Base-by-base conservation (phyloP, 2,888 invertebrate genomes). In the Drosophila greeni region DNA sequence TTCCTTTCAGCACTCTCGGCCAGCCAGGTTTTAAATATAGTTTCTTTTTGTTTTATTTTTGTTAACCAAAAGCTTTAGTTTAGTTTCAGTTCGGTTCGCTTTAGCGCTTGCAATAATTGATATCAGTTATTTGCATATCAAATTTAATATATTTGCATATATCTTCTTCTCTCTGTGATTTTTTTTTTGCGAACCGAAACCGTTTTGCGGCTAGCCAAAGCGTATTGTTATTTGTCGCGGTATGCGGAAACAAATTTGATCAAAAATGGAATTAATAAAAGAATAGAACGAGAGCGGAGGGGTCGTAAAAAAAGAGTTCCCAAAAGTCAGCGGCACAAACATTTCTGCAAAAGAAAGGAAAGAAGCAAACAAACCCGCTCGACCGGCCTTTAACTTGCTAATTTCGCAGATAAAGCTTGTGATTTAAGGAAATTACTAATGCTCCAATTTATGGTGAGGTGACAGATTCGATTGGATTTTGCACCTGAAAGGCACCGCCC, bases 391-490 rank as follows among this genome's bases (percentile, higher is more conserved):
- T 59, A 53, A 76, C 66, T 80, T 74, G 82, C 70, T 68, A 70
- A 62, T 67, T 71, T 66, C 58, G 33, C 24, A 70, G 40, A 80
- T 70, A 81, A 80, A 77, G 47, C 81, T 66, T 39, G 43, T 67
- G 60, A 75, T 85, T 83, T 75, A 75, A 42, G 58, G 60, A 74
- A 57, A 75, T 65, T 57, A 62, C 59, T 83, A 85, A 83, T 81
- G 84, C 75, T 66, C 84, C 75, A 73, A 81, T 83, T 79, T 83
- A 85, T 85, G 70, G 78, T 56, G 57, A 62, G 39, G 40, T 48
- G 58, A 66, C 58, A 56, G 66, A 64, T 59, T 54, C 45, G 49
- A 58, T 53, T 73, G 64, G 47, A 26, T 54, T 54, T 65, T 64
- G 37, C 58, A 70, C 56, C 67, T 66, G 33, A 73, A 70, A 47